Percentiles rank a stretch among this genome's conserved stretches.
Conservation (phyloP, 2,113 vertebrate genomes). For the Myrmecophaga tridactyla region DNA sequence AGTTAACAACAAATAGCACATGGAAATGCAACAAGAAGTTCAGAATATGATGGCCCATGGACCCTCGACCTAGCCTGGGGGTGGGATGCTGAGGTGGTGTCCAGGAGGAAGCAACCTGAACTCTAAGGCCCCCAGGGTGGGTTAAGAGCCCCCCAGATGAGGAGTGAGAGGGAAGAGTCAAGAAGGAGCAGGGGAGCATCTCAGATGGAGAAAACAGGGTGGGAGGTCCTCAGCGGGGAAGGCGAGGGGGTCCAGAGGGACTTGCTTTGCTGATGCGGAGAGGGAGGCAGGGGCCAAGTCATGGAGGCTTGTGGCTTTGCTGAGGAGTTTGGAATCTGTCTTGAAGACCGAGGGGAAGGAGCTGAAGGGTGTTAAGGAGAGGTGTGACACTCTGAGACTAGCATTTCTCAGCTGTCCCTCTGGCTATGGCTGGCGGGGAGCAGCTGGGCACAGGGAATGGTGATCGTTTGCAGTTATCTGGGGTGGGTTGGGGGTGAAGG, state of each 20-base stretch:
- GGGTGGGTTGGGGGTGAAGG: not conserved
- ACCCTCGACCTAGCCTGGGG: not conserved
- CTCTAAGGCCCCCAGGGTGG: not conserved
- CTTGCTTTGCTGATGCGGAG: too few relatives aligned
- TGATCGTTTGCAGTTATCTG: too few relatives aligned
- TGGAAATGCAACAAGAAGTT: not conserved
- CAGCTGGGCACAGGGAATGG: not conserved
- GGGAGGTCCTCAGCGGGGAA: too few relatives aligned
- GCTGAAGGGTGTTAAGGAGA: too few relatives aligned
- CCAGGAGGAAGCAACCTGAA: not conserved
- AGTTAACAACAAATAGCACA: not conserved
- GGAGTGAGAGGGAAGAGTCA: too few relatives aligned
- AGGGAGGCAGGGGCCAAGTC: not conserved
- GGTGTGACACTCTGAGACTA: not conserved
- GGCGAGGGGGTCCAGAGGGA: too few relatives aligned
- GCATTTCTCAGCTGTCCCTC: not conserved
- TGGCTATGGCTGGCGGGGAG: not conserved
- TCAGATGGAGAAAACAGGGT: too few relatives aligned
- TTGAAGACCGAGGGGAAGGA: not conserved
- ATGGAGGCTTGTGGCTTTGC: too few relatives aligned
- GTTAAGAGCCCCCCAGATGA: not conserved
- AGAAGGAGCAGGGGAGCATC: fast-evolving
- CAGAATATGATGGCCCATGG: fast-evolving
- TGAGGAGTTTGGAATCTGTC: not conserved
- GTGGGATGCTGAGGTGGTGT: not conserved